Evolutionary conservation across 2,888 invertebrate species (phyloP).

Genomic region (Scrobipalpa atriplicella): DNA sequence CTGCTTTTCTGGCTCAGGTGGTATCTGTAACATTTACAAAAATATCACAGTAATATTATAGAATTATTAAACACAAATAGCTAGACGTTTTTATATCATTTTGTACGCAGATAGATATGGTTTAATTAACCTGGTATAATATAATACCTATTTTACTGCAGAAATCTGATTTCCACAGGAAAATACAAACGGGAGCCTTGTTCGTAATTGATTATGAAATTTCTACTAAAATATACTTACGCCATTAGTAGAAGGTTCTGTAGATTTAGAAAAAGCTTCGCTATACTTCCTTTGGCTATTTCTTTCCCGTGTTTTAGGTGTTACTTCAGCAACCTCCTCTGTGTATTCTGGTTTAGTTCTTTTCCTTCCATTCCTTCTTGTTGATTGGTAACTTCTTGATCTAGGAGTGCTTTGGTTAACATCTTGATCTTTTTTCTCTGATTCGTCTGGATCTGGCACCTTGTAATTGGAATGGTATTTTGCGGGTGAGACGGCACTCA

Average conservation of each 20-base stretch:
- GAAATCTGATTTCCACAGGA: too few species aligned
- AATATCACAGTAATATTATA: not conserved
- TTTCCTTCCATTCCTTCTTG: slow-evolving; percentile 63
- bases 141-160: too few species aligned
- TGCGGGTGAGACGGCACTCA: slow-evolving; percentile 52
- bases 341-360: slow-evolving; percentile 46
- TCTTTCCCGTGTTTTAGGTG: slow-evolving; percentile 56
- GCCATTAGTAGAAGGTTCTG: slow-evolving; percentile 70
- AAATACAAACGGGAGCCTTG: too few species aligned
- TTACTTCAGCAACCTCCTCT: slow-evolving; percentile 47
- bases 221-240: slow-evolving; percentile 55
- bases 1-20: slow-evolving; percentile 71
- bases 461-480: slow-evolving; percentile 72
- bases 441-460: slow-evolving; percentile 46
- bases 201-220: too few species aligned
- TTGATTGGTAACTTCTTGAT: slow-evolving; percentile 64
- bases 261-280: slow-evolving; percentile 68
- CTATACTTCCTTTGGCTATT: slow-evolving; percentile 59
- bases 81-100: too few species aligned
- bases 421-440: slow-evolving; percentile 46
- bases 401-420: slow-evolving; percentile 54
- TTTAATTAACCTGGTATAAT: too few species aligned
- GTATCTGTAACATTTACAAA: slow-evolving; percentile 62
- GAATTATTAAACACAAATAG: not conserved
- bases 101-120: too few species aligned